Evolutionary conservation across 2,888 invertebrate species (phyloP), one percentile per base, ranked within the genome.

Genomic region (Xanthia icteritia): DNA sequence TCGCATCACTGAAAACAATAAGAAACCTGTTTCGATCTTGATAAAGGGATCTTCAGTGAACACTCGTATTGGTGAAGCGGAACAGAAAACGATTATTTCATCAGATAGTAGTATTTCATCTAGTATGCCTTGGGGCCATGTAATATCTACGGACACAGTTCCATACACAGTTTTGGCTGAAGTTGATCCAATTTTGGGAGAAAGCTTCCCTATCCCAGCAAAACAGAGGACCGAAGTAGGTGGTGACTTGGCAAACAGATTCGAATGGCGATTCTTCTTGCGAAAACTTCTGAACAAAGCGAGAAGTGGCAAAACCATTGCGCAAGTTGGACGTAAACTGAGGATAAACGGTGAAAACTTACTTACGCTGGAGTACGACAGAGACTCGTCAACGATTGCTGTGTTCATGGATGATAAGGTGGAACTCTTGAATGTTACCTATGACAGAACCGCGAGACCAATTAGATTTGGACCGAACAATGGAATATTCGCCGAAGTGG

Each of bases 231-330:
- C 98, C 0, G 99, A 99, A 96, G 98, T 99, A 27, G 98, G 98
- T 42, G 98, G 99, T 0, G 99, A 99, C 91, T 94, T 99, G 74
- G 99, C 99, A 0, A 99, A 99, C 91, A 97, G 99, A 84, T 99
- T 99, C 90, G 99, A 99, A 95, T 99, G 99, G 99, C 97, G 99
- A 61, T 99, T 99, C 95, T 99, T 99, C 96, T 97, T 99, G 78
- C 97, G 99, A 69, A 97, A 98, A 82, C 97, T 98, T 56, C 97
- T 97, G 85, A 97, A 96, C 88, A 97, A 97, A 97, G 97, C 95
- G 92, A 97, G 97, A 91, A 92, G 92, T 90, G 97, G 94, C 83
- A 98, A 98, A 92, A 97, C 97, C 0, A 98, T 98, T 0, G 98
- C 98, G 0, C 98, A 98, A 94, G 98, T 99, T 27, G 99, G 99